Evolutionary conservation across 2,113 vertebrate genomes (phyloP), one percentile per base, ranked within the genome.

Genomic region (Anguilla japonica): DNA sequence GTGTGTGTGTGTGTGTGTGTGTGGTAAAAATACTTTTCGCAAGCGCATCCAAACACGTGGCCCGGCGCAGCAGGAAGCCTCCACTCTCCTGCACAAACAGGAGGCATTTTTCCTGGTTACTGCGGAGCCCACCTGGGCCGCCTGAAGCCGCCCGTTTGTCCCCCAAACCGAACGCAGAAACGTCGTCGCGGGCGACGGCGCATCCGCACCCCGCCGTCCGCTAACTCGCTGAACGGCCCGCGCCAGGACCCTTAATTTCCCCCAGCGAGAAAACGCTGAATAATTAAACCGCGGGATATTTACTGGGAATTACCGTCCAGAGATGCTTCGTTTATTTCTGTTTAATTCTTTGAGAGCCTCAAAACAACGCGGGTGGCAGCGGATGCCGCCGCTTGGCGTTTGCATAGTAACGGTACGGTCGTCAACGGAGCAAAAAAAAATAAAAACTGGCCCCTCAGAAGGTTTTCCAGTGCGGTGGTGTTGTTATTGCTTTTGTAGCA

Each of bases 221-320:
- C 39, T 2, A 75, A 11, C 60, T 41, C 40, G 18, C 7, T 11
- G 40, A 13, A 18, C 13, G 40, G 11, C 40, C 22, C 60, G 41
- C 83, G 43, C 57, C 63, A 18, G 63, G 60, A 7, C 60, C 67
- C 67, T 81, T 84, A 18, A 29, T 60, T 11, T 9, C 60, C 18
- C 34, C 1, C 34, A 67, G 56, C 2, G 39, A 71, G 75, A 53
- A 79, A 79, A 79, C 15, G n/a, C 40, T 8, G 56, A 84, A 71
- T 14, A 26, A 84, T 71, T n/a, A 75, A 84, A 84, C 29, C 43
- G 83, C 29, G 18, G 71, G 41, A 67, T 1, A 34, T 79, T 85
- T 85, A 79, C 46, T 56, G 71, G 71, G 40, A 85, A 85, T 85
- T 85, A 79, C 83, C 11, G n/a, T 41, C n/a, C 41, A 67, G 71